Evolutionary conservation across 2,113 vertebrate genomes (phyloP).

Genomic region (Tetrao urogallus): DNA sequence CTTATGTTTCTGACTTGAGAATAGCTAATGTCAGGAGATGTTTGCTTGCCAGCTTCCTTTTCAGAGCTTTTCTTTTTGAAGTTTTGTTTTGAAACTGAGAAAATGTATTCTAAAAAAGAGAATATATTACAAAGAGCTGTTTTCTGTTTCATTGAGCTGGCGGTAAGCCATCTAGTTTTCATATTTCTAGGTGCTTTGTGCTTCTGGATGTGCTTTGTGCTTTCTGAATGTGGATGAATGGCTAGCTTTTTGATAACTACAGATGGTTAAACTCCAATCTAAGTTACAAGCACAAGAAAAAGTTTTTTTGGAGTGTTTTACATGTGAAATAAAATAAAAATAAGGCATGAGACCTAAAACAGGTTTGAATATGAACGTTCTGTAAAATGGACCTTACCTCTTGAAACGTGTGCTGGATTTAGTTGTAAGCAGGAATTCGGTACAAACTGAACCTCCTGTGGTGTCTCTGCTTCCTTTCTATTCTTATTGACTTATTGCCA

Average conservation of each 20-base stretch:
- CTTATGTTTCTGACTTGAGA: conserved; percentile 12
- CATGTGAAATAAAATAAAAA: neutral
- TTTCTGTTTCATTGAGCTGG: neutral
- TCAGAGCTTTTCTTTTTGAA: conserved; percentile 44
- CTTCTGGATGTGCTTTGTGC: neutral
- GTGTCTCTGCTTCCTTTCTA: neutral
- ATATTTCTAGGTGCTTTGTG: neutral
- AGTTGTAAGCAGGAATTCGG: neutral
- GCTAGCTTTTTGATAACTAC: neutral
- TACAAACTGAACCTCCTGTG: neutral
- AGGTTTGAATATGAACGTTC: neutral
- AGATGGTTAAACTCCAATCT: neutral
- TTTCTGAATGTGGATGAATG: neutral
- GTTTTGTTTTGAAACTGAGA: conserved; percentile 37
- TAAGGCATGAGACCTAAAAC: neutral
- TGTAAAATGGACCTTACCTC: neutral
- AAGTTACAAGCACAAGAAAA: neutral
- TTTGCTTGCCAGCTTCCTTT: conserved; percentile 42
- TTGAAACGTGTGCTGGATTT: neutral
- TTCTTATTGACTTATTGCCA: neutral
- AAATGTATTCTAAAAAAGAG: conserved; percentile 19
- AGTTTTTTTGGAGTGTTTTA: neutral
- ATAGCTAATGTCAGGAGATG: neutral
- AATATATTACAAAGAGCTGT: conserved; percentile 15
- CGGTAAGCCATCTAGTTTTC: conserved; percentile 8